phyloP scores from a whole-genome alignment of 2,888 invertebrate genomes.

The Agonum fuliginosum region DNA sequence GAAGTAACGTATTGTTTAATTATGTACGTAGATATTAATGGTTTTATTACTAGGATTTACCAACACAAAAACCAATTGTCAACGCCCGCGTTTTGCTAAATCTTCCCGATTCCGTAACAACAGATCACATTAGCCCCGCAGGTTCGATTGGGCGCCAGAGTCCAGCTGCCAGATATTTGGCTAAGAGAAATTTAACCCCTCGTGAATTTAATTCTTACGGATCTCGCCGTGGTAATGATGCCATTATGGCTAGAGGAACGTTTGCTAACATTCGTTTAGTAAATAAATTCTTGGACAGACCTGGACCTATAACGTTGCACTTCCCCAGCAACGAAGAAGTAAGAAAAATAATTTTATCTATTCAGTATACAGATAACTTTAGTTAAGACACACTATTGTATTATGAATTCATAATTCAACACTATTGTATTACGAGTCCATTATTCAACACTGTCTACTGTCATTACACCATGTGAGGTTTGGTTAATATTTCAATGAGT shows the following conservation, averaged over 20 bases:
- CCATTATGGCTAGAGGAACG: constrained; percentile 97
- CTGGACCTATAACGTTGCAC: constrained; percentile 92
- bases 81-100: constrained; percentile 89
- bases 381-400: no score
- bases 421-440: no score
- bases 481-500: no score
- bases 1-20: no score
- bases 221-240: constrained; percentile 97
- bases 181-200: constrained; percentile 85
- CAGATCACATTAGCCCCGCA: constrained; percentile 99
- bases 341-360: no score
- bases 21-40: no score
- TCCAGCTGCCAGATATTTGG: constrained; percentile 91
- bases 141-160: constrained; percentile 97
- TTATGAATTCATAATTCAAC: no score
- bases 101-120: constrained; percentile 97
- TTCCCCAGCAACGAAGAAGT: constrained; percentile 90
- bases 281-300: constrained; percentile 87
- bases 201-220: constrained; percentile 99
- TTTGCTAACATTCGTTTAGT: constrained; percentile 98
- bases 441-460: no score
- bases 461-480: no score
- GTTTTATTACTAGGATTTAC: constrained; percentile 82
- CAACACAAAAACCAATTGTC: constrained; percentile 77
- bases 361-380: no score